Conservation (phyloP, 1,140 invertebrate genomes). For the Drosophila bocqueti region DNA sequence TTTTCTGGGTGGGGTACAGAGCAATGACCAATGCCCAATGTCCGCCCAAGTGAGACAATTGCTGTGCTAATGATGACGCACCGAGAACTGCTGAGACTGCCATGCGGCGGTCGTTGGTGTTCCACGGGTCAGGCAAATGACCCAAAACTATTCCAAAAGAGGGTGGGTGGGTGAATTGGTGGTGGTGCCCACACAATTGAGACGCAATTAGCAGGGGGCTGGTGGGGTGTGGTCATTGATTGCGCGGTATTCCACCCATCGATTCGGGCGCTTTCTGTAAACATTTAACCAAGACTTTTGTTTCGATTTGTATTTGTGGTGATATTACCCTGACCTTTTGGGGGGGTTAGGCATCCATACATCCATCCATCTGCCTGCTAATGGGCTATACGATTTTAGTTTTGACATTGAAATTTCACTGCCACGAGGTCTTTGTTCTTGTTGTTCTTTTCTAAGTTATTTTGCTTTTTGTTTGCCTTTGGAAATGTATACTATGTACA, state of each 20-base stretch:
- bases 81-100: conserved; percentile 32
- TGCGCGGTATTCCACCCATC: conserved; percentile 30
- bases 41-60: conserved; percentile 48
- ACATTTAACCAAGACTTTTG: conserved; percentile 31
- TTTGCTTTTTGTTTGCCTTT: background rate
- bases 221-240: conserved; percentile 33
- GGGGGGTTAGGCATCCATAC: background rate
- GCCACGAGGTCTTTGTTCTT: conserved; percentile 15
- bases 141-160: conserved; percentile 40
- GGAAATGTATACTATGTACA: background rate
- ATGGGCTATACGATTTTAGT: conserved; percentile 21
- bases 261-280: conserved; percentile 21
- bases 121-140: conserved; percentile 49
- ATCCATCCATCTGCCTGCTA: background rate
- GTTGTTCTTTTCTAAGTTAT: background rate
- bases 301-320: conserved; percentile 18
- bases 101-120: conserved; percentile 11
- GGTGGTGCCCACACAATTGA: conserved; percentile 24
- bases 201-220: conserved; percentile 26
- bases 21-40: conserved; percentile 45
- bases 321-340: conserved; percentile 46
- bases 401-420: conserved; percentile 50
- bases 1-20: conserved; percentile 24
- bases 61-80: conserved; percentile 47
- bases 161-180: background rate